A percentile compares a stretch with the other conserved stretches of the same genome.
Conservation (phyloP, 2,113 vertebrate genomes). For the Tragelaphus scriptus region DNA sequence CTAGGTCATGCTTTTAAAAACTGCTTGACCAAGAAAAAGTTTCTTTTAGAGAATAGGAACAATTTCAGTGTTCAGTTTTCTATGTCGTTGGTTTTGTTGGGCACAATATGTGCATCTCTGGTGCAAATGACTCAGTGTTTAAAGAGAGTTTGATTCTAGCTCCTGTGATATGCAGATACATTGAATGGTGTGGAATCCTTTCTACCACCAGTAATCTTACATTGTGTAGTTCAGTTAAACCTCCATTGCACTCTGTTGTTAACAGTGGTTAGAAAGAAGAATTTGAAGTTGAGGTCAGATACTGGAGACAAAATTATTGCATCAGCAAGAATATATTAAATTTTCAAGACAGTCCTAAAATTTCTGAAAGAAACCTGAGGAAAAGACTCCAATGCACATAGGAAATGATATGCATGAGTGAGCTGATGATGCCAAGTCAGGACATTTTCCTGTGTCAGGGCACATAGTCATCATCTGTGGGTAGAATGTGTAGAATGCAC, state of each 20-base stretch:
- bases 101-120: not conserved
- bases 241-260: not conserved
- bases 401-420: not conserved
- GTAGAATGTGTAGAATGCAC: not conserved
- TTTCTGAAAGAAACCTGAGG: not conserved
- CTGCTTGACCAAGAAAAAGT: not conserved
- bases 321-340: not conserved
- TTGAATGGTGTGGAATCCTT: not conserved
- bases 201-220: not conserved
- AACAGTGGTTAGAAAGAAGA: not conserved
- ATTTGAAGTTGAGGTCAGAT: not conserved
- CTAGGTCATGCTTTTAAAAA: conserved; percentile 40
- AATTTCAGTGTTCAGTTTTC: conserved; percentile 13
- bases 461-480: not conserved
- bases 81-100: not conserved
- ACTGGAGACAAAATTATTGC: not conserved
- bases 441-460: too few relatives aligned
- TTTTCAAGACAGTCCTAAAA: not conserved
- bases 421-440: not conserved
- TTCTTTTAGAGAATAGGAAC: not conserved
- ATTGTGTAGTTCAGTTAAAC: not conserved
- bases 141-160: not conserved
- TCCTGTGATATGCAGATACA: not conserved
- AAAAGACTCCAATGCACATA: not conserved
- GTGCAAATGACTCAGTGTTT: not conserved